phyloP scores from a whole-genome alignment of 2,113 vertebrate species.

The Nerophis ophidion region DNA sequence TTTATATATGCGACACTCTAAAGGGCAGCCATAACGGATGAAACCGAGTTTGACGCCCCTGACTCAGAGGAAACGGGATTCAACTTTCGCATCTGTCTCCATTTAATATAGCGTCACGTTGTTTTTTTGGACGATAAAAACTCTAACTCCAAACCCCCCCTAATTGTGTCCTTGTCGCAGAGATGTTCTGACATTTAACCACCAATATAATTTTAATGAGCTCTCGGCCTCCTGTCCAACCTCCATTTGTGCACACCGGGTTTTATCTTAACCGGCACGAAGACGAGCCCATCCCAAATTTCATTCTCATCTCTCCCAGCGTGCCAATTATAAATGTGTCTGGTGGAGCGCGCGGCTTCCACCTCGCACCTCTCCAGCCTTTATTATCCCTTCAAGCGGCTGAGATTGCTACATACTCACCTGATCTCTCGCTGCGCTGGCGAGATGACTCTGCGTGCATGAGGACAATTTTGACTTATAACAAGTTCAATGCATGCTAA shows the following conservation, averaged over 20 bases:
- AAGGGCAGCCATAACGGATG: no score
- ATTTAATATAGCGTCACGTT: no score
- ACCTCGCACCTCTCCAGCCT: constrained; percentile 59
- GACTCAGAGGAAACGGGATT: no score
- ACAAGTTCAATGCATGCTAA: constrained; percentile 54
- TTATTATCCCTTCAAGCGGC: constrained; percentile 58
- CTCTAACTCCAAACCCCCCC: no score
- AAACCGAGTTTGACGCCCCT: no score
- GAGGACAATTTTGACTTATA: constrained; percentile 54
- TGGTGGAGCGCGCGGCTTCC: constrained; percentile 40
- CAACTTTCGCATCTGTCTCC: no score
- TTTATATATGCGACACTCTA: no score
- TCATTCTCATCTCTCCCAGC: constrained; percentile 61
- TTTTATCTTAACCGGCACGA: constrained; percentile 70
- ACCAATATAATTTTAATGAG: constrained; percentile 56
- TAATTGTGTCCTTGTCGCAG: constrained; percentile 12
- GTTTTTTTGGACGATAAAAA: no score
- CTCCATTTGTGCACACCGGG: constrained; percentile 64
- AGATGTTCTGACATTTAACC: constrained; percentile 44
- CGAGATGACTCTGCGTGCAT: constrained; percentile 63
- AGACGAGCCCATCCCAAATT: constrained; percentile 61
- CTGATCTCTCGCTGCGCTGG: constrained; percentile 47
- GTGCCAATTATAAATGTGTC: constrained; percentile 63
- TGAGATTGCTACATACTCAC: constrained; percentile 57
- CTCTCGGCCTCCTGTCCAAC: constrained; percentile 70